Conservation (phyloP, 92 coral and sea anemone species). For the Bergia sp. region DNA sequence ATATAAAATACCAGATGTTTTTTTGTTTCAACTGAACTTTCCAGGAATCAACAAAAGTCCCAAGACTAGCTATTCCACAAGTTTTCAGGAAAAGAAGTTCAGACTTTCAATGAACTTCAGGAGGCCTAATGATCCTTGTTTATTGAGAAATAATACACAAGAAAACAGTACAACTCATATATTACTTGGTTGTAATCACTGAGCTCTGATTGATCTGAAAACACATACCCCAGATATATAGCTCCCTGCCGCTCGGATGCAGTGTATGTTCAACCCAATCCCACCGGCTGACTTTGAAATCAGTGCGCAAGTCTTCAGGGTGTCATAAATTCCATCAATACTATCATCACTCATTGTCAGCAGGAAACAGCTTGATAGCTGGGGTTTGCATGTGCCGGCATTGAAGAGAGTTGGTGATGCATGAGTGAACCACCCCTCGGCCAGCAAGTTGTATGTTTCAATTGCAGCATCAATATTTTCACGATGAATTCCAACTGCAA, state of each 20-base stretch:
- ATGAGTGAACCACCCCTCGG: slow-evolving; percentile 97
- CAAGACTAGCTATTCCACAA: too few relatives aligned
- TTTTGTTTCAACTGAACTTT: too few relatives aligned
- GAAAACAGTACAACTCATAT: too few relatives aligned
- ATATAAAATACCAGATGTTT: too few relatives aligned
- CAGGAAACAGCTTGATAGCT: slow-evolving; percentile 93
- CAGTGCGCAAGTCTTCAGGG: slow-evolving; percentile 91
- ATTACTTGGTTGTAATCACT: too few relatives aligned
- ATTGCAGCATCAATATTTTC: slow-evolving; percentile 89
- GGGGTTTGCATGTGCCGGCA: slow-evolving; percentile 92
- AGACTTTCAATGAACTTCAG: too few relatives aligned
- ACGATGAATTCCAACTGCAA: slow-evolving; percentile 91
- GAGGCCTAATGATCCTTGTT: too few relatives aligned
- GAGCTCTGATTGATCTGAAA: too few relatives aligned
- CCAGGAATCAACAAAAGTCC: too few relatives aligned
- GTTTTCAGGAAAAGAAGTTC: too few relatives aligned
- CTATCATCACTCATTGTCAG: slow-evolving; percentile 90
- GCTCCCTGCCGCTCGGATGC: slow-evolving; percentile 93
- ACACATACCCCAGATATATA: slow-evolving; percentile 95
- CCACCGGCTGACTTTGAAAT: slow-evolving; percentile 97
- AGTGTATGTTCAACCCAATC: slow-evolving; percentile 89
- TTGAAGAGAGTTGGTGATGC: slow-evolving; percentile 96
- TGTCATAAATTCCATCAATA: slow-evolving; percentile 96
- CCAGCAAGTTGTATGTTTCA: slow-evolving; percentile 88
- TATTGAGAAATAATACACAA: too few relatives aligned